Base-by-base conservation (phyloP, 2,113 vertebrate genomes). In the Xenopus borealis region DNA sequence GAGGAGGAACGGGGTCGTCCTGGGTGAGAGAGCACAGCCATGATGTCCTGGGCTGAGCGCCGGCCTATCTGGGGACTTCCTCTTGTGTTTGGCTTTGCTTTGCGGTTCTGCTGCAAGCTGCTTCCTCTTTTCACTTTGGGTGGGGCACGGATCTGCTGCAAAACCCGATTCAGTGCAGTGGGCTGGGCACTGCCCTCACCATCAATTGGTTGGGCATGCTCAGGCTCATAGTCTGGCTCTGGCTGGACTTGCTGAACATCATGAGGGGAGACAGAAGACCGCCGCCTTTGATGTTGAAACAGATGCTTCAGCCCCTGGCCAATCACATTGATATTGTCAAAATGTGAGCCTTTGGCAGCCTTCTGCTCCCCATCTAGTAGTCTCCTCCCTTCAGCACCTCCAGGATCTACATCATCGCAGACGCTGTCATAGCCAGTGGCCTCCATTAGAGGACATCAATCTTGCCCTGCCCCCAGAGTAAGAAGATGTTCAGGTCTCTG, bases 261-360 rank as follows among this genome's bases (percentile, higher is more conserved):
- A 13, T 96, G 94, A 0, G 96, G 96, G 83, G 94, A 97, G 78
- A 98, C 92, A 0, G 93, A 93, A 0, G 97, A 98, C 85, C 96
- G 96, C 83, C 96, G 92, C 84, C 97, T 95, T 92, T 99, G 97
- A 82, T 94, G 94, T 86, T 98, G 96, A 90, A 98, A 98, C 78
- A 99, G 93, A 83, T 98, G 95, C 88, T 98, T 99, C 90, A 99
- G 87, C 85, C 96, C 95, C 84, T 98, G 95, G 79, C 96, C 95
- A 87, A 98, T 93, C 82, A 92, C 95, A 84, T 96, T 96, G 93
- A 99, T 97, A 89, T 99, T 98, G 91, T 98, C 96, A 90, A 96
- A 91, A 83, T 98, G 96, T 62, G 95, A 96, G 89, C 97, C 96
- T 93, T 98, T 98, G 87, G 95, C 94, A 87, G 96, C 89, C 83